Base-by-base conservation (phyloP, 2,888 invertebrate genomes). In the Diadegma fenestrale region DNA sequence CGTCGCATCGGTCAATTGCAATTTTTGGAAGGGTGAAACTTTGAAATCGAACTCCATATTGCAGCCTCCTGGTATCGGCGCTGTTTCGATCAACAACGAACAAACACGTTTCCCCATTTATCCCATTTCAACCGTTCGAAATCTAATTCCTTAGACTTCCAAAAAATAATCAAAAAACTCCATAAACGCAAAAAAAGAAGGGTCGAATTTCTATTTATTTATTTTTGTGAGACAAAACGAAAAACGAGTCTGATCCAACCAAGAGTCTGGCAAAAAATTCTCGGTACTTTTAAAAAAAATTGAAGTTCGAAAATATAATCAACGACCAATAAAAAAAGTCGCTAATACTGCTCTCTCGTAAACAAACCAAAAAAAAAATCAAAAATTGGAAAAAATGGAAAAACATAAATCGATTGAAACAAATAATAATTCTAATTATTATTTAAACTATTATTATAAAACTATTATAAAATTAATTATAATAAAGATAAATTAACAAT, bases 31-130 rank as follows among this genome's bases (percentile, higher is more conserved):
- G 0, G 97, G 97, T 10, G 96, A 95, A 86, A 95, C 94, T 87
- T 95, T 94, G 19, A 95, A 91, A 58, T 95, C 93, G 88, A 96
- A 96, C 89, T 96, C 96, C 95, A 96, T 95, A 90, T 97, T 97
- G 91, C 97, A 97, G 22, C 97, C 97, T 54, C 97, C 97, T 22
- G 97, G 97, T 87, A 97, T 94, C 0, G 97, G 97, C 91, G 96
- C 97, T 97, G 93, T 54, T 37, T 84, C 94, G 89, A 75, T 86
- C 89, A 88, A 89, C 89, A 88, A 89, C 89, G 77, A 84, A 88
- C 87, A 86, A 82, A 81, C 33, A 80, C 33, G 26, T 85, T 85
- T 77, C 68, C 45, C 30, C 7, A 51, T 69, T 69, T 30, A 69
- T 51, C 48, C 22, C 10, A 54, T 22, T 54, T 22, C 10, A 54